phyloP scores from a whole-genome alignment of 2,797 vertebrate genomes.

The Smutsia temminckii region DNA sequence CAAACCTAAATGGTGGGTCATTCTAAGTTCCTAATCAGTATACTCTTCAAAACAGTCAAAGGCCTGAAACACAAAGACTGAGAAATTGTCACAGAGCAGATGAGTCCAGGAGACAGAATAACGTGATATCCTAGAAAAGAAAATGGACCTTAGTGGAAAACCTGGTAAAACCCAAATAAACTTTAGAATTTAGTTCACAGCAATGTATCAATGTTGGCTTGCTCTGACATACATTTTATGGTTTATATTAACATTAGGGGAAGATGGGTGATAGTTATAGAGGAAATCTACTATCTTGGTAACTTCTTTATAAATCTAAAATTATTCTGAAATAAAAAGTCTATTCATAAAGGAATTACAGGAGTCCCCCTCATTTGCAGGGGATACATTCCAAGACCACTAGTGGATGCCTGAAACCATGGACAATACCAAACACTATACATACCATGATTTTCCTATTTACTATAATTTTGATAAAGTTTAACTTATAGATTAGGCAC shows the following conservation, averaged over 20 bases:
- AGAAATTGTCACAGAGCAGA: neutral
- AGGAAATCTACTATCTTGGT: neutral
- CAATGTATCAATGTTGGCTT: neutral
- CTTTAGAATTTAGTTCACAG: neutral
- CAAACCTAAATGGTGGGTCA: neutral
- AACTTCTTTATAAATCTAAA: constrained; percentile 17
- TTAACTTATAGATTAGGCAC: no score
- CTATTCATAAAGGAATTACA: neutral
- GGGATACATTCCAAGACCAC: no score
- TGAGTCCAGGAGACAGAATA: neutral
- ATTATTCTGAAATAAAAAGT: neutral
- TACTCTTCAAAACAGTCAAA: neutral
- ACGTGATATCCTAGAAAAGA: neutral
- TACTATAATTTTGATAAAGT: no score
- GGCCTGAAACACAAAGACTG: neutral
- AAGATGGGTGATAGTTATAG: neutral
- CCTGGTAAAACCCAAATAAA: neutral
- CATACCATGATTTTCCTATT: no score
- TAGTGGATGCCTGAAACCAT: no score
- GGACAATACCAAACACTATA: no score
- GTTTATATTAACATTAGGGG: neutral
- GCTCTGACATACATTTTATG: neutral
- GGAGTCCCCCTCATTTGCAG: no score
- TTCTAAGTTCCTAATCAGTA: neutral
- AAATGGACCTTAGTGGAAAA: neutral